Evolutionary conservation across 2,888 invertebrate genomes (phyloP).

Genomic region (Caradrina clavipalpis): DNA sequence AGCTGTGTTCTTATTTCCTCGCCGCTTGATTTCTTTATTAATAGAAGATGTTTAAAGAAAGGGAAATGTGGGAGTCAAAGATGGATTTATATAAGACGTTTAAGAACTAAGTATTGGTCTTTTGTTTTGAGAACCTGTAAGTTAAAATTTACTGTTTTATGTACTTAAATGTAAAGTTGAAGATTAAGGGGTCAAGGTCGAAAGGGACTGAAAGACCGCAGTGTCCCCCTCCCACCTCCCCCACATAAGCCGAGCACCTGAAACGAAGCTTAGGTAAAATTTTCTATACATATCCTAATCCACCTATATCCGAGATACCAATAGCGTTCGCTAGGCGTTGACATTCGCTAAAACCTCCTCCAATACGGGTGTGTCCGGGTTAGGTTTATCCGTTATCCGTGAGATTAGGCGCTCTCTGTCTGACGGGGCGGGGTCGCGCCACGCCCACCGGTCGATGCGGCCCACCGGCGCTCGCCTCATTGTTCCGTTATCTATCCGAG

Average conservation of each 20-base stretch:
- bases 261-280: constrained; percentile 64
- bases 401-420: constrained; percentile 87
- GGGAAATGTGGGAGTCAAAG: neutral
- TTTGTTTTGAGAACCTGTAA: neutral
- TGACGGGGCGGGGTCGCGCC: constrained; percentile 86
- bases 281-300: constrained; percentile 85
- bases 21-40: constrained; percentile 19
- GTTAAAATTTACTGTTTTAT: neutral
- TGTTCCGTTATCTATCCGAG: constrained; percentile 89
- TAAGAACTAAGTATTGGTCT: neutral
- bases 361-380: constrained; percentile 83
- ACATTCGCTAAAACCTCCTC: constrained; percentile 86
- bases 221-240: constrained; percentile 37
- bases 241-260: constrained; percentile 61
- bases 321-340: constrained; percentile 85
- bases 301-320: constrained; percentile 86
- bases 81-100: neutral
- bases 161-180: neutral
- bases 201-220: constrained; percentile 6
- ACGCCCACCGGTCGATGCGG: constrained; percentile 90
- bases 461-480: constrained; percentile 78
- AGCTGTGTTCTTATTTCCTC: constrained; percentile 16
- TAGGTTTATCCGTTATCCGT: constrained; percentile 89
- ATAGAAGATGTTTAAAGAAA: constrained; percentile 15
- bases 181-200: neutral